Evolutionary conservation across 1,140 invertebrate species (phyloP).

Genomic region (Pogonus chalceus): DNA sequence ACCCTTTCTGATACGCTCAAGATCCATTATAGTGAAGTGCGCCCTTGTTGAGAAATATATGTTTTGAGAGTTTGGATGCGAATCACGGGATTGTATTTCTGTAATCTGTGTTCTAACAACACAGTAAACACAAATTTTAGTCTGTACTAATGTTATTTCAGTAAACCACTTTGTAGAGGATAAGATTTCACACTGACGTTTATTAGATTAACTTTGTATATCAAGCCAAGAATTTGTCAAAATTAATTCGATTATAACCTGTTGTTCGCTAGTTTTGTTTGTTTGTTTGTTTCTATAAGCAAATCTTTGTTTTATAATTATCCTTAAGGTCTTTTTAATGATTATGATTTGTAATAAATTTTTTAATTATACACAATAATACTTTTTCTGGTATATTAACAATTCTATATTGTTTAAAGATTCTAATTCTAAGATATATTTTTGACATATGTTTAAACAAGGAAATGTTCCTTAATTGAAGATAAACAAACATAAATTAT

Average conservation of each 20-base stretch:
- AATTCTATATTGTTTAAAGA: not conserved
- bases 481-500: too few species aligned
- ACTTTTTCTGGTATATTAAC: not conserved
- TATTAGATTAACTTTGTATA: not conserved
- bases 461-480: too few species aligned
- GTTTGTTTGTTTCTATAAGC: too few species aligned
- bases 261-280: not conserved
- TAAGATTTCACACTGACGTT: not conserved
- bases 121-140: not conserved
- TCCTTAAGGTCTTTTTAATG: too few species aligned
- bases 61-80: not conserved
- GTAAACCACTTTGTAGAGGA: not conserved
- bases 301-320: too few species aligned
- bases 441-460: too few species aligned
- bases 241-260: conserved; percentile 7
- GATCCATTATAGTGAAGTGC: too few species aligned
- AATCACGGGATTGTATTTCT: not conserved
- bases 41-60: not conserved
- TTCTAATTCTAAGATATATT: not conserved
- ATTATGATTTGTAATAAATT: not conserved
- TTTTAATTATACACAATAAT: not conserved
- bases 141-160: not conserved
- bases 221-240: conserved; percentile 4
- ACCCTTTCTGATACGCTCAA: too few species aligned
- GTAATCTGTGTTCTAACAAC: not conserved